Percentiles rank a stretch among this genome's conserved stretches.
Evolutionary conservation across 1,140 invertebrate species (phyloP).

Genomic region (Hylaeus anthracinus): DNA sequence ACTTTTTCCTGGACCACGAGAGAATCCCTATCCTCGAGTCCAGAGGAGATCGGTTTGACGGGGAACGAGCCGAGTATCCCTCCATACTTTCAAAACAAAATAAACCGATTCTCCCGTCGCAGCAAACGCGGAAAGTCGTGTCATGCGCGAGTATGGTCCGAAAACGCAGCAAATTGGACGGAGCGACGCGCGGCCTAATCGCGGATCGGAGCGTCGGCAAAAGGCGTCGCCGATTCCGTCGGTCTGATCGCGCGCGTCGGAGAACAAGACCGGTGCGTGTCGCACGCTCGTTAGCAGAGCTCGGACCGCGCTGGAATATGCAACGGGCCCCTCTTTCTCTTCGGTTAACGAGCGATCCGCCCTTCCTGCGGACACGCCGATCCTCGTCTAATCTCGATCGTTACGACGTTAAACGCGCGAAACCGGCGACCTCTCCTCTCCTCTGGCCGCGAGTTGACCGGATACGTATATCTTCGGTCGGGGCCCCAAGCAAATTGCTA

Average conservation of each 20-base stretch:
- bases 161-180: slow-evolving; percentile 51
- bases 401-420: slow-evolving; percentile 60
- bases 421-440: slow-evolving; percentile 19
- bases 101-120: background rate
- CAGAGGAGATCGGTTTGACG: too few relatives aligned
- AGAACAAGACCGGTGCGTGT: slow-evolving; percentile 54
- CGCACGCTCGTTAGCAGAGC: slow-evolving; percentile 55
- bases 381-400: slow-evolving; percentile 53
- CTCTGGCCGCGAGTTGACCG: background rate
- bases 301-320: slow-evolving; percentile 29
- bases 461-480: slow-evolving; percentile 42
- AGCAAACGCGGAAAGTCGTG: background rate
- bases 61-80: too few relatives aligned
- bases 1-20: too few relatives aligned
- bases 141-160: background rate
- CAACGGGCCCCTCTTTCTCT: slow-evolving; percentile 11
- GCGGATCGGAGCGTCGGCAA: slow-evolving; percentile 40
- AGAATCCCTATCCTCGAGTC: too few relatives aligned
- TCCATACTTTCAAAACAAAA: background rate
- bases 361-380: background rate
- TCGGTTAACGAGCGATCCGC: slow-evolving; percentile 30
- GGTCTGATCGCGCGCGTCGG: slow-evolving; percentile 24
- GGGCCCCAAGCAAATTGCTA: slow-evolving; percentile 49
- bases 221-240: slow-evolving; percentile 44
- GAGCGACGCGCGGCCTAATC: slow-evolving; percentile 30